Conservation (phyloP, 2,888 invertebrate genomes). For the Pterostichus madidus region DNA sequence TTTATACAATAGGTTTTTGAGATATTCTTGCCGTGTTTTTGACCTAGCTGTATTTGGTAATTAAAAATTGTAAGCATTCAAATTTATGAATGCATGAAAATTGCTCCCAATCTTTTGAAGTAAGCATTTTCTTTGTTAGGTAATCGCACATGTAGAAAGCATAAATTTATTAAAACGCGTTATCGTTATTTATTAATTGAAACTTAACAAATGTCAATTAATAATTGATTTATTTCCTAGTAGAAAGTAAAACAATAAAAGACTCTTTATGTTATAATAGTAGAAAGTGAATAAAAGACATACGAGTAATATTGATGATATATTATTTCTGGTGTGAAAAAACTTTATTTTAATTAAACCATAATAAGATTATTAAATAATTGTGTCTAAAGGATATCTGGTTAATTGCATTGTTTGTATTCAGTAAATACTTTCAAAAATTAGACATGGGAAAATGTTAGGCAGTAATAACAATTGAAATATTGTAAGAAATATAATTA, state of each 20-base stretch:
- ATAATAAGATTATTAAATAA: slow-evolving; percentile 12
- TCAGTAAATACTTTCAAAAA: slow-evolving; percentile 26
- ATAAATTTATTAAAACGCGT: neutral
- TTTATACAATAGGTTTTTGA: slow-evolving; percentile 28
- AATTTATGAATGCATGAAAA: neutral
- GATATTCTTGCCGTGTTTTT: slow-evolving; percentile 23
- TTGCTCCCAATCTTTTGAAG: neutral
- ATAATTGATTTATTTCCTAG: too few relatives aligned
- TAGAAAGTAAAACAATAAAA: neutral
- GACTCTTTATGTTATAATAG: slow-evolving; percentile 11
- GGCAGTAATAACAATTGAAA: slow-evolving; percentile 2
- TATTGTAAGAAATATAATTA: slow-evolving; percentile 4
- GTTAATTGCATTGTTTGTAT: slow-evolving; percentile 18
- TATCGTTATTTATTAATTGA: neutral
- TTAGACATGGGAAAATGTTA: slow-evolving; percentile 30
- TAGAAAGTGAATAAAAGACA: slow-evolving; percentile 13
- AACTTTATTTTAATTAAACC: slow-evolving; percentile 9
- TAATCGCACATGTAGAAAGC: slow-evolving; percentile 26
- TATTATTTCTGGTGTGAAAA: neutral
- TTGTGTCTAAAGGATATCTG: slow-evolving; percentile 1
- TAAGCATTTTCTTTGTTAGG: slow-evolving; percentile 3
- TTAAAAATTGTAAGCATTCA: neutral
- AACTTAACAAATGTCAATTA: too few relatives aligned
- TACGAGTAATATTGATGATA: neutral
- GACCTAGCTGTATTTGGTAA: slow-evolving; percentile 6